Evolutionary conservation across 2,888 invertebrate species (phyloP), one percentile per base, ranked within the genome.

Genomic region (Fragum whitleyi): DNA sequence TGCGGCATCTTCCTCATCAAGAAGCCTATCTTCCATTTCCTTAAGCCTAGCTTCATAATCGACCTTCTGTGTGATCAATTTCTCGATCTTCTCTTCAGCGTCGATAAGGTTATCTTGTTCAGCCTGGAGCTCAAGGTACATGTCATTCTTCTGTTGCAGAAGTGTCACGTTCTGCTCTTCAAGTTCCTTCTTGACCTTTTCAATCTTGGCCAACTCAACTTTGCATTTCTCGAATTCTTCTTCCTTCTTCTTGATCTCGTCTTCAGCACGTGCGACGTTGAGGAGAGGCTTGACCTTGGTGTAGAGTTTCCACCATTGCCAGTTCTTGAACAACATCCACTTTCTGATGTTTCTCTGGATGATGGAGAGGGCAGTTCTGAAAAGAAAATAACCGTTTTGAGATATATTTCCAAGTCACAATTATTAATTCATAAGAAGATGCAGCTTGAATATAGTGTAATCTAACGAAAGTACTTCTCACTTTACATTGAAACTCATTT

Each of bases 241-340:
- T 95, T 99, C 98, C 94, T 98, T 92, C 90, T 92, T 98, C 95
- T 98, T 98, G 95, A 99, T 96, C 95, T 99, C 99, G 96, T 99
- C 99, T 96, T 99, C 99, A 96, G 98, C 96, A 94, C 98, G 97
- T 95, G 97, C 97, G 96, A 98, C 98, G 96, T 98, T 98, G 96
- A 99, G 97, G 94, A 99, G 96, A 93, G 99, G 99, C 86, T 92
- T 92, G 74, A 92, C 91, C 88, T 91, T 91, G 83, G 87, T 97
- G 98, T 99, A 99, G 96, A 99, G 95, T 95, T 98, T 98, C 98
- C 98, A 99, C 99, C 99, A 99, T 94, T 98, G 97, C 99, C 99
- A 99, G 95, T 98, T 99, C 95, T 99, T 97, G 94, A 99, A 96
- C 94, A 98, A 97, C 96, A 99, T 96, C 97, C 99, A 99, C 95